phyloP scores from a whole-genome alignment of 2,797 vertebrate species.

The Sternarchorhynchus goeldii region DNA sequence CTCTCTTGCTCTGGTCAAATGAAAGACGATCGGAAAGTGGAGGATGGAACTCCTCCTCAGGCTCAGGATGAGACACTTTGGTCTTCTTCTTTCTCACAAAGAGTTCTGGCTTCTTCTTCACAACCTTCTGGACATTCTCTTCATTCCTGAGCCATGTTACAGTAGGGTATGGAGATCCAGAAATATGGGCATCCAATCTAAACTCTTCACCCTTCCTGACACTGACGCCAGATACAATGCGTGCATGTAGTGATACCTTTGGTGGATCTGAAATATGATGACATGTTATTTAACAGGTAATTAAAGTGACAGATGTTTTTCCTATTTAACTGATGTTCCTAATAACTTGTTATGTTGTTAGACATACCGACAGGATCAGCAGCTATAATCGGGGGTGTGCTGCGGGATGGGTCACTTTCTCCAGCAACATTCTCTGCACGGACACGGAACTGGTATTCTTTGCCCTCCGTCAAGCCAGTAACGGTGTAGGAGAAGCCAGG shows the following conservation, averaged over 20 bases:
- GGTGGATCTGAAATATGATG: slow-evolving; percentile 83
- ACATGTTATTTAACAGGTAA: background rate
- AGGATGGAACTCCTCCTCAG: slow-evolving; percentile 84
- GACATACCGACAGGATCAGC: slow-evolving; percentile 88
- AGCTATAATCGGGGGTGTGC: slow-evolving; percentile 82
- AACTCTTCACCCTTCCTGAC: slow-evolving; percentile 90
- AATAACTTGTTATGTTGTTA: slow-evolving; percentile 6
- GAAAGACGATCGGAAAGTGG: slow-evolving; percentile 86
- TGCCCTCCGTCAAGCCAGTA: slow-evolving; percentile 86
- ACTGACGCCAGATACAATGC: slow-evolving; percentile 82
- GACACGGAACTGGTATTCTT: slow-evolving; percentile 93
- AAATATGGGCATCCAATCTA: slow-evolving; percentile 84
- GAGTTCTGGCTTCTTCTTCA: slow-evolving; percentile 77
- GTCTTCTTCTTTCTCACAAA: slow-evolving; percentile 71
- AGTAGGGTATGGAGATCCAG: slow-evolving; percentile 93
- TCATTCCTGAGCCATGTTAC: slow-evolving; percentile 92
- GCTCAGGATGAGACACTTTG: slow-evolving; percentile 74
- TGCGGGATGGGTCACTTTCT: slow-evolving; percentile 91
- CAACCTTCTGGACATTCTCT: slow-evolving; percentile 84
- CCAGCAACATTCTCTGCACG: slow-evolving; percentile 95
- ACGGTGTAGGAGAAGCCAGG: slow-evolving; percentile 86
- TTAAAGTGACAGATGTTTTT: background rate
- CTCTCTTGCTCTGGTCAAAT: slow-evolving; percentile 85
- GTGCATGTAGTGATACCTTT: slow-evolving; percentile 82
- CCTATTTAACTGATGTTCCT: background rate